These are phyloP conservation scores for cattle (Bos taurus) DNA, from an alignment of 2,113 vertebrate genomes.

Conservation along the genomic window ARS-UCD2.0 NC_037357.1:26673001-26673500, in stretches of 20 bases:
- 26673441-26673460: background rate
- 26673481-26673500: background rate
- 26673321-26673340: background rate
- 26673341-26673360: background rate
- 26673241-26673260: background rate
- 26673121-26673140: background rate
- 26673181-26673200: background rate
- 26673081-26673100: background rate
- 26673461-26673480: background rate
- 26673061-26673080: background rate
- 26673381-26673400: background rate
- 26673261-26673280: background rate
- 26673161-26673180: background rate
- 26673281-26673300: background rate
- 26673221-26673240: background rate
- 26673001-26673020: background rate
- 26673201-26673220: background rate
- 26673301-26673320: background rate
- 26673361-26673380: background rate
- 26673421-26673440: background rate
- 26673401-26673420: background rate
- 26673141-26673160: background rate
- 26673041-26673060: background rate
- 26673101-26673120: background rate
- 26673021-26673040: background rate